Evolutionary conservation across 2,888 invertebrate species (phyloP).

Genomic region (Meloe dianella): DNA sequence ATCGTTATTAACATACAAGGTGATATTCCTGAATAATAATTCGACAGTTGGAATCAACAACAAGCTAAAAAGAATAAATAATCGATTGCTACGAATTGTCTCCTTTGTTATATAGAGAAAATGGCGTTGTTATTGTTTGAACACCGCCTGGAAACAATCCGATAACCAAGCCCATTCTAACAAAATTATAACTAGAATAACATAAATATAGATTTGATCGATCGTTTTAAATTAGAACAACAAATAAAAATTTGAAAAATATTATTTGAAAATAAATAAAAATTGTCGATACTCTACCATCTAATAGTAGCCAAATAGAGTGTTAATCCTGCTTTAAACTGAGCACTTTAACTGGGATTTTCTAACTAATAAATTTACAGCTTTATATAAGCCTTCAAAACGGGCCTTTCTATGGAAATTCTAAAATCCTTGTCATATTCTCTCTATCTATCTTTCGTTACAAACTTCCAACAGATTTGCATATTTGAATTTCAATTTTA

Average conservation of each 20-base stretch:
- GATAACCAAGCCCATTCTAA: background rate
- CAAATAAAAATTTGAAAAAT: conserved; percentile 10
- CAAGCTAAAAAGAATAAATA: background rate
- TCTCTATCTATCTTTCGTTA: background rate
- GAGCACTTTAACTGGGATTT: conserved; percentile 63
- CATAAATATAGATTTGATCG: background rate
- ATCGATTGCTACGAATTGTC: background rate
- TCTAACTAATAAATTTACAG: conserved; percentile 66
- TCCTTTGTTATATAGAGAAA: background rate
- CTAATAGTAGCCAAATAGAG: conserved; percentile 60
- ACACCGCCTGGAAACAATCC: background rate
- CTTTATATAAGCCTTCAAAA: conserved; percentile 66
- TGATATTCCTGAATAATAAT: too few species aligned
- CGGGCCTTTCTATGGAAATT: conserved; percentile 54
- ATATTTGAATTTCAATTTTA: conserved; percentile 57
- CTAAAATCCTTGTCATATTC: conserved; percentile 50
- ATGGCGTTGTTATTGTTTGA: background rate
- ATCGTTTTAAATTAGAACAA: background rate
- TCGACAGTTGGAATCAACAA: too few species aligned
- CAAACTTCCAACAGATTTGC: conserved; percentile 52
- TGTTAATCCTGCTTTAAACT: conserved; percentile 64
- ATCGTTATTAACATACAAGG: too few species aligned
- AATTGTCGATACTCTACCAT: conserved; percentile 35
- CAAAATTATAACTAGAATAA: background rate
- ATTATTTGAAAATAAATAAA: conserved; percentile 25